These are phyloP conservation scores for Sciaenops ocellatus DNA, from an alignment of 2,797 vertebrate genomes.

Conservation along the genomic window DNA sequence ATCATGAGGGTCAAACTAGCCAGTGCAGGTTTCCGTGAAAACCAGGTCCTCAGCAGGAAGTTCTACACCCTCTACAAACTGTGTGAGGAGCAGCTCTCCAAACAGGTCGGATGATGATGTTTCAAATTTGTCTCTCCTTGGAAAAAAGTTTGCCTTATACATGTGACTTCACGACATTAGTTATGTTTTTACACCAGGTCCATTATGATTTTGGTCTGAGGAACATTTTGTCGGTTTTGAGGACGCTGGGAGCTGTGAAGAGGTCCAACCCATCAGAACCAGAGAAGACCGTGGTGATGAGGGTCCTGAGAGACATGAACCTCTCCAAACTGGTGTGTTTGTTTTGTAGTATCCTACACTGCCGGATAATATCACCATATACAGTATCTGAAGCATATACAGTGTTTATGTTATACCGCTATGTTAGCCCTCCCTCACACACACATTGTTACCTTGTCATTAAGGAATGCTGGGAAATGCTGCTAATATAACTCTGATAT, in stretches of 20 bases:
- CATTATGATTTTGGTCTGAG: conserved; percentile 92
- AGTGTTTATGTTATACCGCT: too few species aligned
- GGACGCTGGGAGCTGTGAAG: conserved; percentile 89
- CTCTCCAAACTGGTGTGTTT: conserved; percentile 86
- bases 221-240: conserved; percentile 91
- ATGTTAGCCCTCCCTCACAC: too few species aligned
- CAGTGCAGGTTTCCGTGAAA: conserved; percentile 90
- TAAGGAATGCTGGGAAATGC: background rate
- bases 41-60: conserved; percentile 89
- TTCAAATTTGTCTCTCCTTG: background rate
- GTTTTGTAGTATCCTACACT: background rate
- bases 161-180: background rate
- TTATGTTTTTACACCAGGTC: conserved; percentile 76
- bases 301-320: conserved; percentile 92
- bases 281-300: conserved; percentile 90
- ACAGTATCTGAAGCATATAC: too few species aligned
- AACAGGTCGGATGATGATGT: conserved; percentile 81
- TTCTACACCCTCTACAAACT: conserved; percentile 92
- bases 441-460: background rate
- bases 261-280: conserved; percentile 87
- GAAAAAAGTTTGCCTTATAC: background rate
- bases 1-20: conserved; percentile 93
- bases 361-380: too few species aligned
- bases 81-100: conserved; percentile 92
- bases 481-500: too few species aligned